Conservation (phyloP, 1,140 invertebrate species). For the Panulirus ornatus region DNA sequence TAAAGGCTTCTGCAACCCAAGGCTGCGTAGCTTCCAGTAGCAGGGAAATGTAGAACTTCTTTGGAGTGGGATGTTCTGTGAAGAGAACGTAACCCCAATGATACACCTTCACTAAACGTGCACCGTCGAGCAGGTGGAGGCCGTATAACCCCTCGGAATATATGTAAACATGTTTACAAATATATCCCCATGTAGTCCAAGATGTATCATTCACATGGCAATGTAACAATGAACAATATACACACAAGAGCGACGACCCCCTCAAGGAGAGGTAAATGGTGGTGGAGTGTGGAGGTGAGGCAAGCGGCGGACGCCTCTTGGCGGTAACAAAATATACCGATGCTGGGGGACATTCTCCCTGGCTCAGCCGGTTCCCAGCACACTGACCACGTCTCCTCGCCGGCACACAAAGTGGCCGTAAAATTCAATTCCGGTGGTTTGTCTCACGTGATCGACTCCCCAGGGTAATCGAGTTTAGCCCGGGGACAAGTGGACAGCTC, state of each 20-base stretch:
- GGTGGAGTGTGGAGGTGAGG: neutral
- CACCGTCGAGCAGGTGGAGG: too few species aligned
- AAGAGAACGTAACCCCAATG: too few species aligned
- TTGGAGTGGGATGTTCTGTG: too few species aligned
- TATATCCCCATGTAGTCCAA: neutral
- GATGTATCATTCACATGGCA: neutral
- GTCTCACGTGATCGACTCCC: conserved; percentile 68
- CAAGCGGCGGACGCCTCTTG: neutral
- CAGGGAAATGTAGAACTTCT: too few species aligned
- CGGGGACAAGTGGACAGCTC: conserved; percentile 66
- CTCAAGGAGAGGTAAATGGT: neutral
- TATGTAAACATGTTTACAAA: neutral
- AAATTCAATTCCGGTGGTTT: conserved; percentile 71
- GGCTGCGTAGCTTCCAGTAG: too few species aligned
- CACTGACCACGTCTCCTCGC: conserved; percentile 50
- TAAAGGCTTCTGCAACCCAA: too few species aligned
- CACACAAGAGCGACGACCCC: neutral
- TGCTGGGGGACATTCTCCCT: neutral
- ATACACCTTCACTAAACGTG: too few species aligned
- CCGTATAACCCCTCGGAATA: too few species aligned
- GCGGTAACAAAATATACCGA: conserved; percentile 47
- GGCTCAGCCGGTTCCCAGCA: conserved; percentile 38
- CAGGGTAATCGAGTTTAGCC: conserved; percentile 62
- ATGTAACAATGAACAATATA: neutral
- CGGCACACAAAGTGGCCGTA: conserved; percentile 65